Percentiles rank a stretch among this genome's conserved stretches.
phyloP scores from a whole-genome alignment of 2,888 invertebrate species.

The Entomobrya proxima region DNA sequence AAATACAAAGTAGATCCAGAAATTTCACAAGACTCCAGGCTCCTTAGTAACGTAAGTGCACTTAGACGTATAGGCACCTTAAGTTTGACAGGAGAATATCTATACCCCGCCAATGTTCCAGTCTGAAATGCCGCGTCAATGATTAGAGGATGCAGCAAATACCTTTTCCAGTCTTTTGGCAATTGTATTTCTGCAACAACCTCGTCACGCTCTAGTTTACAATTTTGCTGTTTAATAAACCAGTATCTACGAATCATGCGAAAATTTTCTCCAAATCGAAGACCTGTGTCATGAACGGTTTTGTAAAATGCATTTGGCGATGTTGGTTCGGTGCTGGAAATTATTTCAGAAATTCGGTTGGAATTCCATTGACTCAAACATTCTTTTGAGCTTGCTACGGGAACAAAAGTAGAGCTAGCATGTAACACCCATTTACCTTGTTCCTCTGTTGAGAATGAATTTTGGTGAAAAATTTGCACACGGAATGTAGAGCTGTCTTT shows the following conservation, averaged over 20 bases:
- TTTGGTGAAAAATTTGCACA: not conserved
- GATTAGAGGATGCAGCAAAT: not conserved
- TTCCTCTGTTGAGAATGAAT: not conserved
- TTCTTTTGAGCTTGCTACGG: too few relatives aligned
- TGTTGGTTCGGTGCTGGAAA: not conserved
- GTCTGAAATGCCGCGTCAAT: conserved; percentile 3
- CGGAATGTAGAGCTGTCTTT: not conserved
- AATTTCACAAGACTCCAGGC: not conserved
- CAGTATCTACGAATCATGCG: conserved; percentile 18
- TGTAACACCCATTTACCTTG: conserved; percentile 23
- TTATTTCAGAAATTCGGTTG: not conserved
- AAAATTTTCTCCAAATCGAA: conserved; percentile 45
- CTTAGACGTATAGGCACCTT: not conserved
- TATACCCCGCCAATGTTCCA: not conserved
- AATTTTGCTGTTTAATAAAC: not conserved
- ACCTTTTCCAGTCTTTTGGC: not conserved
- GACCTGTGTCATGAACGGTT: conserved; percentile 23
- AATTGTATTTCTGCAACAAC: not conserved
- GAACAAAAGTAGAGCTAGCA: not conserved
- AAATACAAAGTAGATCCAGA: not conserved
- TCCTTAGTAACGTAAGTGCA: not conserved
- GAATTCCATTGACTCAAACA: not conserved
- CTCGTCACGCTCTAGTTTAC: not conserved
- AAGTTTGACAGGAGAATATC: not conserved
- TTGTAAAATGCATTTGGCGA: conserved; percentile 41